Percentiles rank a stretch among this genome's conserved stretches.
Conservation (phyloP, 2,888 invertebrate genomes). For the Hirtodrosophila cameraria region DNA sequence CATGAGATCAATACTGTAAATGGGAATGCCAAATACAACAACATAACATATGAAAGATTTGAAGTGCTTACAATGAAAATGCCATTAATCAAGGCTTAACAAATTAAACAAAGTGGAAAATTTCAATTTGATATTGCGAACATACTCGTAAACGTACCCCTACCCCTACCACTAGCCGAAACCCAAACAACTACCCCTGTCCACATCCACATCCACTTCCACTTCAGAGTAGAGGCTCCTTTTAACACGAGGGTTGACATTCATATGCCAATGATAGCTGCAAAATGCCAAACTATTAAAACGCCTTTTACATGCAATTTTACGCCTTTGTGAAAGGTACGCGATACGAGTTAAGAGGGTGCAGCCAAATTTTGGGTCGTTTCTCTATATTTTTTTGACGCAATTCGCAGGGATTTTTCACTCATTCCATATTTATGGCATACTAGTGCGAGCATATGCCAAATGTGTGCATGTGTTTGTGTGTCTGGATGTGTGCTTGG, state of each 20-base stretch:
- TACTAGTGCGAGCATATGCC: slow-evolving; percentile 17
- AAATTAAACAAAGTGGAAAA: slow-evolving; percentile 83
- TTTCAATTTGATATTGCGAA: slow-evolving; percentile 70
- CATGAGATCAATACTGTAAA: neutral
- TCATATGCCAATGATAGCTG: slow-evolving; percentile 64
- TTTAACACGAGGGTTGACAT: slow-evolving; percentile 52
- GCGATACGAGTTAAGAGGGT: slow-evolving; percentile 31
- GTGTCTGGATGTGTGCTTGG: slow-evolving; percentile 32
- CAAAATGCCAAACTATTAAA: slow-evolving; percentile 62
- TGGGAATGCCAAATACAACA: slow-evolving; percentile 4
- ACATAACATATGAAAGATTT: slow-evolving; percentile 12
- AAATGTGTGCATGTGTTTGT: slow-evolving; percentile 18
- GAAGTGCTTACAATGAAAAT: slow-evolving; percentile 69
- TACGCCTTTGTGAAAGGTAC: slow-evolving; percentile 19
- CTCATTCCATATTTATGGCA: slow-evolving; percentile 24
- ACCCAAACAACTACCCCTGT: slow-evolving; percentile 32
- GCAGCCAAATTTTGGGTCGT: slow-evolving; percentile 43
- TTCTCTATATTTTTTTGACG: slow-evolving; percentile 53
- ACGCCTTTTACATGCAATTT: slow-evolving; percentile 63
- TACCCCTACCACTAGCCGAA: neutral
- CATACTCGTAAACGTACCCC: slow-evolving; percentile 3
- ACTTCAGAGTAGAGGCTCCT: slow-evolving; percentile 4
- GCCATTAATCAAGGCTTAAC: slow-evolving; percentile 80
- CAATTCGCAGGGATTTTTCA: slow-evolving; percentile 50
- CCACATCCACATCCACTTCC: too few species aligned